Evolutionary conservation across 2,888 invertebrate genomes (phyloP), one percentile per base, ranked within the genome.

Genomic region (Ichneumon xanthorius): DNA sequence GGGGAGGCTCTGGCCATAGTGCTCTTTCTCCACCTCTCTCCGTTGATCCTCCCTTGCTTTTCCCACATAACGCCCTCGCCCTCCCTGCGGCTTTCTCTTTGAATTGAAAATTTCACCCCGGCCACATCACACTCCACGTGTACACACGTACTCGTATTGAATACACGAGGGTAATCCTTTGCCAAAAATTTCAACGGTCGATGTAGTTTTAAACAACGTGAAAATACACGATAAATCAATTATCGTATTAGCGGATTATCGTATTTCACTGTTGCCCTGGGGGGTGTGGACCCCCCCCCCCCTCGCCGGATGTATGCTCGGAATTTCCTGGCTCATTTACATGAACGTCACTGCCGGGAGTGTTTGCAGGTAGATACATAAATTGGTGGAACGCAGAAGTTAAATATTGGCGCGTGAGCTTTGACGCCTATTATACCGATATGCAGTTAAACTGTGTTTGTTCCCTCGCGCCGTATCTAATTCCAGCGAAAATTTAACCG

Each of bases 181-280:
- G 33, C n/a, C 16, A 63, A 63, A 71, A 48, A 65, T 61, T 16
- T 73, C 55, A 26, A 63, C 30, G 37, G 30, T 19, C 19, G 72
- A 80, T 83, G 80, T 86, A 72, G 82, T 87, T 87, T 87, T 77
- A 84, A 81, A 85, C 78, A 81, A 83, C 86, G 87, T 83, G 83
- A 83, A 90, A 90, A 91, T 90, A 89, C 89, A 89, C 88, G 89
- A 93, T 92, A 91, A 92, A 93, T 93, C 92, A 92, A 93, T 93
- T 92, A 93, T 88, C 90, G 91, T 92, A 92, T 92, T 91, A 92
- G 88, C 87, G 90, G 92, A 92, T 93, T 92, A 92, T 91, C 88
- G 78, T 65, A 83, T 73, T 83, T 77, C 63, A 63, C 67, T 61
- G 53, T 30, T 50, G 50, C 63, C 30, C 63, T n/a, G 63, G 63